Conservation (phyloP, 1,140 invertebrate genomes). For the Wasmannia auropunctata region DNA sequence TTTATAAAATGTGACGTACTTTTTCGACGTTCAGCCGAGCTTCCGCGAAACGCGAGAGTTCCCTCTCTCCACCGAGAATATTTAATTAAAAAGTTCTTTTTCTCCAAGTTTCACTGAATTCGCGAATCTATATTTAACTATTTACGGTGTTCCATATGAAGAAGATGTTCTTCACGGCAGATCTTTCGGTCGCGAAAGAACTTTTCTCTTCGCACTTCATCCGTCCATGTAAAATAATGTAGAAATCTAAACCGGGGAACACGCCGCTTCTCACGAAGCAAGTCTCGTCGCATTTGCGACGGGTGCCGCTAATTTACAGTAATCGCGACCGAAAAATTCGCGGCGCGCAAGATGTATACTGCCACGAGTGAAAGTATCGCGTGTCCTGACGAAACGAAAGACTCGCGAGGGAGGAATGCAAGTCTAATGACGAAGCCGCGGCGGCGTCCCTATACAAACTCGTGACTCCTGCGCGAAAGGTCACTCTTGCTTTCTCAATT, state of each 20-base stretch:
- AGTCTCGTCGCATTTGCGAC: background rate
- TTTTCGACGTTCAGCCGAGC: background rate
- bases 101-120: background rate
- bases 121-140: background rate
- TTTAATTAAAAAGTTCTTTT: slow-evolving; percentile 18
- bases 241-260: slow-evolving; percentile 9
- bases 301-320: background rate
- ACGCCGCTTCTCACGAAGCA: background rate
- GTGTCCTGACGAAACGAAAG: background rate
- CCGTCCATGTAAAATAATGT: background rate
- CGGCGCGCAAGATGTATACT: background rate
- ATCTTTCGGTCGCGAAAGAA: background rate
- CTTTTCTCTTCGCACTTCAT: background rate
- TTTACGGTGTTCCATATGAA: background rate
- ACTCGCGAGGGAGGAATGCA: slow-evolving; percentile 2
- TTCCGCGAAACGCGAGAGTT: background rate
- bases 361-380: slow-evolving; percentile 43
- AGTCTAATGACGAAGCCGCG: slow-evolving; percentile 8
- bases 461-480: slow-evolving; percentile 49
- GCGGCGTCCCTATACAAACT: slow-evolving; percentile 12
- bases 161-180: background rate
- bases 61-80: background rate
- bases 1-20: background rate
- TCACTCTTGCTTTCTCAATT: slow-evolving; percentile 48
- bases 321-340: slow-evolving; percentile 32